Evolutionary conservation across 2,113 vertebrate genomes (phyloP).

Genomic region (Emydocephalus ijimae): DNA sequence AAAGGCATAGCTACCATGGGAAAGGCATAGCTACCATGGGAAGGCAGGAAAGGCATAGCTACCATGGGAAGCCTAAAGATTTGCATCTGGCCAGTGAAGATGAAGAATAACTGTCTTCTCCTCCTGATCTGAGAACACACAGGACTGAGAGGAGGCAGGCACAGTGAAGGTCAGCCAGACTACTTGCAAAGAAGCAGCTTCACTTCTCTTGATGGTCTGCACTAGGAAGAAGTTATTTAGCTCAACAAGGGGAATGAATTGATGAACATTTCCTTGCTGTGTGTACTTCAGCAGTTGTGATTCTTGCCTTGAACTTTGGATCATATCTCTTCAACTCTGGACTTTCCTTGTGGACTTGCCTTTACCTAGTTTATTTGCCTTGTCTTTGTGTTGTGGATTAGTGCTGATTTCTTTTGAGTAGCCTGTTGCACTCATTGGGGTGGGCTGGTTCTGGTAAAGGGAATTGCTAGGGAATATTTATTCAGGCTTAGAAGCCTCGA

Average conservation of each 20-base stretch:
- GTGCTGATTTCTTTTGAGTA: background rate
- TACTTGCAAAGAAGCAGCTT: background rate
- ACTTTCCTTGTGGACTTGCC: background rate
- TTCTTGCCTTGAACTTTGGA: background rate
- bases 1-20: too few relatives aligned
- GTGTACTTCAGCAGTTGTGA: background rate
- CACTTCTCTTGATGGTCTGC: background rate
- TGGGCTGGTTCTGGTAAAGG: background rate
- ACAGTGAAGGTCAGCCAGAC: background rate
- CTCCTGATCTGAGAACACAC: background rate
- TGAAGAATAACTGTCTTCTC: background rate
- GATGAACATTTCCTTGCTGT: background rate
- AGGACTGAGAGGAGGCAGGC: background rate
- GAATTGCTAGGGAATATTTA: background rate
- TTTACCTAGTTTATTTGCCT: background rate
- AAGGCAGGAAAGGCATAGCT: background rate
- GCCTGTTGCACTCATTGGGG: background rate
- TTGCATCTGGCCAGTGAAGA: background rate
- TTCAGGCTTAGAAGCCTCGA: background rate
- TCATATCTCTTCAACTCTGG: background rate
- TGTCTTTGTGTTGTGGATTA: background rate
- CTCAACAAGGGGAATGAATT: background rate
- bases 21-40: background rate
- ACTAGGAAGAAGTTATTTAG: background rate
- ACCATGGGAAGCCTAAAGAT: background rate